Evolutionary conservation across 2,113 vertebrate genomes (phyloP).

Genomic region (Spea bombifrons): DNA sequence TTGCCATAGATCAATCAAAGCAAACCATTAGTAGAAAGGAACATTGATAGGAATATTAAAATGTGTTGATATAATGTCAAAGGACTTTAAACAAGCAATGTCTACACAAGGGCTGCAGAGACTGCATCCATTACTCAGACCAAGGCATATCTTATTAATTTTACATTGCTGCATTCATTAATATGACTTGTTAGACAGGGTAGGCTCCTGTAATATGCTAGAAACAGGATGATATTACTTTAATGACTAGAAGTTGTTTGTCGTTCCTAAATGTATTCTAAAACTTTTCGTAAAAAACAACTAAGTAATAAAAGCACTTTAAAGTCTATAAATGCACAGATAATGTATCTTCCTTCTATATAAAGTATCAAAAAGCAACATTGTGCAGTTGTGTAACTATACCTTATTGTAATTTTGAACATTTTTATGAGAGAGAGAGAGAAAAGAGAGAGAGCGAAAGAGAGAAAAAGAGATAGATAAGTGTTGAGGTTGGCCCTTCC

Average conservation of each 20-base stretch:
- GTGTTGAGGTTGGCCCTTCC: no score
- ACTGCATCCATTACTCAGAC: background rate
- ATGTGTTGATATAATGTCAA: background rate
- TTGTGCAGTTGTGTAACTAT: no score
- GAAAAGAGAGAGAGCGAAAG: no score
- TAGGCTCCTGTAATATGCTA: background rate
- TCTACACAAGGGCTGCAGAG: background rate
- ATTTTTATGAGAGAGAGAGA: no score
- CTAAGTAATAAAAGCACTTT: no score
- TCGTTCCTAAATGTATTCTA: background rate
- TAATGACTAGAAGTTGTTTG: background rate
- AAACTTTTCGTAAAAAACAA: no score
- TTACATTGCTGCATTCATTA: background rate
- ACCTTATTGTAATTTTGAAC: no score
- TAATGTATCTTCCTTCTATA: no score
- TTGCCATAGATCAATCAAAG: background rate
- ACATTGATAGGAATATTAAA: conserved; percentile 1
- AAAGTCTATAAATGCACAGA: no score
- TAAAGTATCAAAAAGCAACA: no score
- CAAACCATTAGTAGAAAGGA: background rate
- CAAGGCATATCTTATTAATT: background rate
- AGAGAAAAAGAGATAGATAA: no score
- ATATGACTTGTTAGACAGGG: background rate
- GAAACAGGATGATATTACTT: background rate
- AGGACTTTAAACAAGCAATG: background rate